These are phyloP conservation scores for Bujurquina vittata DNA, from an alignment of 2,113 vertebrate genomes.

Conservation along the genomic window DNA sequence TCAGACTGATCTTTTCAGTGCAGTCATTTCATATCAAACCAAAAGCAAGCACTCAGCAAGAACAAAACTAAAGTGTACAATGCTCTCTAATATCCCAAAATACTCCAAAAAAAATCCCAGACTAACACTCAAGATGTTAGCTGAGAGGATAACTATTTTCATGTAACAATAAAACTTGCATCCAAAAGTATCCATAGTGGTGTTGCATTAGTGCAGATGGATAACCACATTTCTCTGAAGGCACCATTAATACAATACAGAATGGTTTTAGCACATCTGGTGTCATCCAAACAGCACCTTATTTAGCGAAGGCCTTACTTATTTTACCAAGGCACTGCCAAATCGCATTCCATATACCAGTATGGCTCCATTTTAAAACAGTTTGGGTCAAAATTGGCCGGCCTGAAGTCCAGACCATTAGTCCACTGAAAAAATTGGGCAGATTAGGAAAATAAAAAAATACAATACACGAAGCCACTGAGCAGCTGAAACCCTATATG, in stretches of 20 bases:
- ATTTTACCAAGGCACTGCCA: background rate
- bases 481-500: background rate
- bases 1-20: constrained; percentile 25
- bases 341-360: background rate
- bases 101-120: background rate
- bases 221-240: background rate
- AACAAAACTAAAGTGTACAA: background rate
- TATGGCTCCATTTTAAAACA: background rate
- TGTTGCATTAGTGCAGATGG: background rate
- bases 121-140: background rate
- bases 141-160: background rate
- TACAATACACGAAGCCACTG: background rate
- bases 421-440: background rate
- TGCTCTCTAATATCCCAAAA: background rate
- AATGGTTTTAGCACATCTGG: background rate
- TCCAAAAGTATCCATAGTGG: background rate
- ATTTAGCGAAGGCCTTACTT: background rate
- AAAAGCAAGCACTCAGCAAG: background rate
- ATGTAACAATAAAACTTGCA: background rate
- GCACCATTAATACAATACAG: background rate
- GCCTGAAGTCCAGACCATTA: background rate
- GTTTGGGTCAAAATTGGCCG: background rate
- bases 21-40: background rate
- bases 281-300: background rate
- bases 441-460: background rate